Conservation (phyloP, 2,113 vertebrate species). For the Phylloscopus trochilus region DNA sequence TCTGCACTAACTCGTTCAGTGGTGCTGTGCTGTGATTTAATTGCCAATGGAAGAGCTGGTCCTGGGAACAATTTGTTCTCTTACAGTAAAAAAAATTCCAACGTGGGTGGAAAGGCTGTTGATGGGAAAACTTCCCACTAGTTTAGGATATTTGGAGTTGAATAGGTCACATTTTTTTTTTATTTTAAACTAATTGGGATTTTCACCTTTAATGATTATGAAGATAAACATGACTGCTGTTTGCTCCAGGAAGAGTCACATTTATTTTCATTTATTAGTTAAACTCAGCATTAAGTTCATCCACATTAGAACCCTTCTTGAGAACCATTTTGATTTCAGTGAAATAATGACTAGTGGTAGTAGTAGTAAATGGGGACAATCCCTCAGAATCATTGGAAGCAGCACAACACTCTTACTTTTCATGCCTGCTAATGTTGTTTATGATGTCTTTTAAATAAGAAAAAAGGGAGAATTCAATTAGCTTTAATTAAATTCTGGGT, state of each 20-base stretch:
- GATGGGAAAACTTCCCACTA: not conserved
- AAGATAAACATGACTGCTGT: not conserved
- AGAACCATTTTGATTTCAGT: not conserved
- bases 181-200: not conserved
- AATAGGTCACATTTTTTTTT: not conserved
- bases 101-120: not conserved
- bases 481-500: slow-evolving; percentile 41
- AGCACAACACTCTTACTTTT: slow-evolving; percentile 15
- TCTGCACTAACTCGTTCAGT: not conserved
- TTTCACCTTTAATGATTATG: not conserved
- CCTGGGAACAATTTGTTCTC: not conserved
- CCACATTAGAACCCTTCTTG: not conserved
- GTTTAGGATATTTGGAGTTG: not conserved
- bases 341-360: not conserved
- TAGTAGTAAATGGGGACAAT: not conserved
- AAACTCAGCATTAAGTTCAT: not conserved
- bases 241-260: not conserved
- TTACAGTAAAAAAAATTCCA: not conserved
- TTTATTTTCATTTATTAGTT: slow-evolving; percentile 3
- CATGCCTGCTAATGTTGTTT: slow-evolving; percentile 23
- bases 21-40: not conserved
- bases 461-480: slow-evolving; percentile 40
- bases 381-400: slow-evolving; percentile 2
- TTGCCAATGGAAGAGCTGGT: not conserved
- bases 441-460: slow-evolving; percentile 41